These are phyloP conservation scores for Cynoglossus semilaevis DNA, from an alignment of 2,113 vertebrate species.

Conservation along the genomic window DNA sequence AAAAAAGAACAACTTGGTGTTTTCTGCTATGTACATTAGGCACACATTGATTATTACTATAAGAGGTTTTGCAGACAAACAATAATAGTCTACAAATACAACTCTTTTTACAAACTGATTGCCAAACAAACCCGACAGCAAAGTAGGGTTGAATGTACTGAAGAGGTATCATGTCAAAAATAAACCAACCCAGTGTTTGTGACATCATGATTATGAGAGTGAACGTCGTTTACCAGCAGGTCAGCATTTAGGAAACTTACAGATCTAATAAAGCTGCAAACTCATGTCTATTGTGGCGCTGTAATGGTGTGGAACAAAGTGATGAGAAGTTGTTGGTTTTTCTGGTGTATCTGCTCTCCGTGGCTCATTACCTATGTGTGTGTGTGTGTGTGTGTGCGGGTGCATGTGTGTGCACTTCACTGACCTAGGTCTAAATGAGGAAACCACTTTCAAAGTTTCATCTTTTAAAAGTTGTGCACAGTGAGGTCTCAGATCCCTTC, in stretches of 20 bases:
- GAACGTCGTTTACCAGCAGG: conserved; percentile 31
- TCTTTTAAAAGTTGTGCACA: background rate
- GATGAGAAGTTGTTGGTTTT: conserved; percentile 59
- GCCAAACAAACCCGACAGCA: no score
- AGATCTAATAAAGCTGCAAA: conserved; percentile 22
- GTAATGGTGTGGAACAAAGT: conserved; percentile 70
- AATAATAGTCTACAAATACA: no score
- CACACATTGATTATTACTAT: no score
- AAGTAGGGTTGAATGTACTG: background rate
- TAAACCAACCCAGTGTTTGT: background rate
- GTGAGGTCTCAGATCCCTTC: background rate
- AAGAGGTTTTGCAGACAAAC: no score
- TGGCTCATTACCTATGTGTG: conserved; percentile 63
- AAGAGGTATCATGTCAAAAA: background rate
- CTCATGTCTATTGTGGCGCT: conserved; percentile 57
- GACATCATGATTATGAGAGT: conserved; percentile 11
- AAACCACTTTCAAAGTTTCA: conserved; percentile 29
- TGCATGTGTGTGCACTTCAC: conserved; percentile 22
- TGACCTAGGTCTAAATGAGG: conserved; percentile 26
- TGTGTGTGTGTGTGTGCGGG: conserved; percentile 14
- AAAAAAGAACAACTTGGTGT: no score
- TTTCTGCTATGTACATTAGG: no score
- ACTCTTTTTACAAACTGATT: no score
- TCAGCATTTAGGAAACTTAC: conserved; percentile 13
- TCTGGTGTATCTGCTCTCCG: conserved; percentile 52